These are phyloP conservation scores for Cylloceria caligata DNA, from an alignment of 2,888 invertebrate genomes.

Conservation along the genomic window DNA sequence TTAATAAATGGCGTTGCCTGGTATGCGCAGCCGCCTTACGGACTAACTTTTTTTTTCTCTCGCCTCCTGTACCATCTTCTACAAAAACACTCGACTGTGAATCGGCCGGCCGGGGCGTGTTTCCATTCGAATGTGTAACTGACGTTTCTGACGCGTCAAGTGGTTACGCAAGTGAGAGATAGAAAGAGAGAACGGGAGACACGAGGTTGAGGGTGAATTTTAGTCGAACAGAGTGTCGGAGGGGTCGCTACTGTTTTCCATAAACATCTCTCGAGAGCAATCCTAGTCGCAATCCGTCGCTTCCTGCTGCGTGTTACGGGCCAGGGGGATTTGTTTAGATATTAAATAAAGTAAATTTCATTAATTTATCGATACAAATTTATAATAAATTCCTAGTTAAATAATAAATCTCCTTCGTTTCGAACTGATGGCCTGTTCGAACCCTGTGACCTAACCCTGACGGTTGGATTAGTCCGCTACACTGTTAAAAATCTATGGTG, in stretches of 20 bases:
- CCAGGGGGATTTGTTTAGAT: not conserved
- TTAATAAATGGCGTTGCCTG: constrained; percentile 67
- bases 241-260: constrained; percentile 80
- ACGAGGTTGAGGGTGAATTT: constrained; percentile 60
- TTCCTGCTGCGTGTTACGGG: constrained; percentile 49
- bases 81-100: constrained; percentile 68
- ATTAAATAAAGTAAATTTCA: not conserved
- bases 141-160: constrained; percentile 83
- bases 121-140: constrained; percentile 77
- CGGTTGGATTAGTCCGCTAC: no score
- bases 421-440: no score
- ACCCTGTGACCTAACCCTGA: no score
- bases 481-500: no score
- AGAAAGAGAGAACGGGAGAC: constrained; percentile 30
- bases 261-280: constrained; percentile 77
- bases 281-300: constrained; percentile 56
- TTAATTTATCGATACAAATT: not conserved
- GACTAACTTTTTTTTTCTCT: constrained; percentile 18
- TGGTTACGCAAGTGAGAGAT: constrained; percentile 69
- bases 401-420: not conserved
- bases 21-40: constrained; percentile 29
- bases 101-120: constrained; percentile 62
- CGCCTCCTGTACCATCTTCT: constrained; percentile 44
- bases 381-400: not conserved
- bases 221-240: constrained; percentile 48